These are phyloP conservation scores for Aspidoscelis tigris DNA, from an alignment of 2,113 vertebrate genomes.

Conservation along the genomic window DNA sequence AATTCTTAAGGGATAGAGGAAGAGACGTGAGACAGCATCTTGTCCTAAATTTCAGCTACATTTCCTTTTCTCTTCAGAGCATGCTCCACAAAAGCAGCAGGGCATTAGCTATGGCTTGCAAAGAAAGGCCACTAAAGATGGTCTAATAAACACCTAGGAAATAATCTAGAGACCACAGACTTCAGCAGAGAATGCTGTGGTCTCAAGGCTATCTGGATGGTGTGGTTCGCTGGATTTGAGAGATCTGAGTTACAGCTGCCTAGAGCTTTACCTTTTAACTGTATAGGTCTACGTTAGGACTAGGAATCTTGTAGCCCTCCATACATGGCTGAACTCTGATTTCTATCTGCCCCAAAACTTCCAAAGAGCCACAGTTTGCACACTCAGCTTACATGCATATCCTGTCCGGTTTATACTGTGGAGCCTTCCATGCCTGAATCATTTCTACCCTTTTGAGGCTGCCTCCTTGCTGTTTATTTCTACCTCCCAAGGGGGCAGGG, in stretches of 20 bases:
- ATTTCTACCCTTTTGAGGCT: neutral
- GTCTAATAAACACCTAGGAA: neutral
- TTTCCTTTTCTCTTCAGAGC: neutral
- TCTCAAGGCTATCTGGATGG: neutral
- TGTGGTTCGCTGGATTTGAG: no score
- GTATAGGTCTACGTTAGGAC: neutral
- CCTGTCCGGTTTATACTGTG: neutral
- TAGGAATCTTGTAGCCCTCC: neutral
- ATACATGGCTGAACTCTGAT: neutral
- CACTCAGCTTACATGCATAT: neutral
- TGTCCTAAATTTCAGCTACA: neutral
- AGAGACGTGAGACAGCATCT: neutral
- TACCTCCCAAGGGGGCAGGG: neutral
- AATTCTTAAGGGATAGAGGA: neutral
- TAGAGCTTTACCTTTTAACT: neutral
- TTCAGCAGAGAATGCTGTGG: neutral
- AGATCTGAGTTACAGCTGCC: neutral
- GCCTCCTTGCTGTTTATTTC: no score
- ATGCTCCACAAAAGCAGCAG: neutral
- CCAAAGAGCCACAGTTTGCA: neutral
- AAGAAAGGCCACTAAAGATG: neutral
- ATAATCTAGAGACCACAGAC: neutral
- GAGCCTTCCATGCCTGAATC: neutral
- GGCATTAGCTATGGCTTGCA: neutral
- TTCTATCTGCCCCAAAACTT: neutral